Percentiles rank a stretch among this genome's conserved stretches.
Evolutionary conservation across 2,888 invertebrate species (phyloP).

Genomic region (Drosophila recens): DNA sequence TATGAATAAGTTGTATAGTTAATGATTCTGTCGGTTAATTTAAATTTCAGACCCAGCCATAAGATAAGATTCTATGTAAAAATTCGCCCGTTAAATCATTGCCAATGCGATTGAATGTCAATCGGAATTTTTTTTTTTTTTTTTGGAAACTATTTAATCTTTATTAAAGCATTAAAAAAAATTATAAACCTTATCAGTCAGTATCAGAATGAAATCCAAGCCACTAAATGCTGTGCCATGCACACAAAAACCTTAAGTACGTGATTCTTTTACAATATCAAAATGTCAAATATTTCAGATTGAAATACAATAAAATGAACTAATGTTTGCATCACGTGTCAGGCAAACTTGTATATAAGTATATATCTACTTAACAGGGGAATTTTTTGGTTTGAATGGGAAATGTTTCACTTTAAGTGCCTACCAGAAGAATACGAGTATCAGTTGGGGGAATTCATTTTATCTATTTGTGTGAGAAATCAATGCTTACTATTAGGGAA

Average conservation of each 20-base stretch:
- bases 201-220: slow-evolving; percentile 21
- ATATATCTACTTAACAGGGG: slow-evolving; percentile 11
- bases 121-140: slow-evolving; percentile 2
- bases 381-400: slow-evolving; percentile 18
- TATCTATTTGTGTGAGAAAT: too few species aligned
- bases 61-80: too few species aligned
- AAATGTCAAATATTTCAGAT: slow-evolving; percentile 9
- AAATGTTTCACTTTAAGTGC: slow-evolving; percentile 12
- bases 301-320: neutral
- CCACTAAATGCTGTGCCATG: slow-evolving; percentile 19
- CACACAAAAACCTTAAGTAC: slow-evolving; percentile 28
- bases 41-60: neutral
- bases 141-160: slow-evolving; percentile 22
- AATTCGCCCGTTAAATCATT: too few species aligned
- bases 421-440: slow-evolving; percentile 6
- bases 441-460: slow-evolving; percentile 6
- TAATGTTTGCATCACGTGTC: slow-evolving; percentile 6
- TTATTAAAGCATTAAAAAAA: slow-evolving; percentile 23
- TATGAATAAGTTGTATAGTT: neutral
- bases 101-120: slow-evolving; percentile 12
- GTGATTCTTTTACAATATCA: slow-evolving; percentile 42
- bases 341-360: slow-evolving; percentile 1
- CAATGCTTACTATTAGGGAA: slow-evolving; percentile 9
- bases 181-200: slow-evolving; percentile 40
- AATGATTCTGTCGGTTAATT: neutral